Base-by-base conservation (phyloP, 2,113 vertebrate genomes). In the Ariopsis seemanni region DNA sequence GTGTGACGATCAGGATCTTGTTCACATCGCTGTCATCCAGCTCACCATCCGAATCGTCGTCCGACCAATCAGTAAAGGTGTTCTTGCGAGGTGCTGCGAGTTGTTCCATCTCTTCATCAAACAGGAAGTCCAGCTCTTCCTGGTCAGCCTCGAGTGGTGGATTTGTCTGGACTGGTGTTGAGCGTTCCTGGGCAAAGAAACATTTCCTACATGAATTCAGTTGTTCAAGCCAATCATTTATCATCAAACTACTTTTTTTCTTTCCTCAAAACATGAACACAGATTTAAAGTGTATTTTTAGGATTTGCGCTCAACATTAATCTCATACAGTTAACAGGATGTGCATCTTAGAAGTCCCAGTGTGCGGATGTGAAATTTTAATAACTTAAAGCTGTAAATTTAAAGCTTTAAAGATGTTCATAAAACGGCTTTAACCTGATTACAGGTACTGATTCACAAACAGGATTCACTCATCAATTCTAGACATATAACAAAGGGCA, bases 1-100 rank as follows among this genome's bases (percentile, higher is more conserved):
- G 98, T 0, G 98, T 99, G 90, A 99, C 98, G 0, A 99, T 99
- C 9, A 99, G 96, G 94, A 99, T 99, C 95, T 99, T 99, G 95
- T 99, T 99, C 89, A 99, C 97, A 2, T 99, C 98, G 1, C 94
- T 94, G 93, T 99, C 98, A 0, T 99, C 98, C 0, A 99, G 97
- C 93, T 99, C 98, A 0, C 98, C 97, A 90, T 99, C 98, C 0
- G 98, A 96, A 78, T 99, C 98, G 69, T 99, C 97, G 1, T 99
- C 98, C 0, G 98, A 99, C 98, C 98, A 99, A 92, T 99, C 97
- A 0, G 98, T 99, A 91, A 99, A 99, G 69, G 97, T 99, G 94
- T 99, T 99, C 92, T 90, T 89, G 50, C 90, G 90, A 50, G 87
- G 88, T 9, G 88, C 90, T 96, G 96, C 22, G 96, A 97, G 1